Evolutionary conservation across 2,113 vertebrate species (phyloP), one percentile per base, ranked within the genome.

Genomic region (Ailurus styani): DNA sequence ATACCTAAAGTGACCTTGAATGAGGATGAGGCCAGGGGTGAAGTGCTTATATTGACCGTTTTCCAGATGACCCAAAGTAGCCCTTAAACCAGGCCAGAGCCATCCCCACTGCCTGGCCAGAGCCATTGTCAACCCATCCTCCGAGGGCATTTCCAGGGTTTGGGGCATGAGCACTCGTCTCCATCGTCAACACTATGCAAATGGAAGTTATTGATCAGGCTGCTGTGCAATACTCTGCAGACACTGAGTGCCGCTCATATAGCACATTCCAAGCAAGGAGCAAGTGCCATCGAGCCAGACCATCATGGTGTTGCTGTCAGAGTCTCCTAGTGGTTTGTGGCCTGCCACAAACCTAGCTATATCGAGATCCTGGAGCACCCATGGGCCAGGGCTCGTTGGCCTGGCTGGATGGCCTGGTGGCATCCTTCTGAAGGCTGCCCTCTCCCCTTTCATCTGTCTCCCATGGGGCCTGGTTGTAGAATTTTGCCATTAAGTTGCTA

Each of bases 1-100:
- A 54, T 7, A 92, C 70, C 84, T 85, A 72, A 98, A 98, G 97
- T 98, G 97, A 95, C 96, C 97, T 97, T 98, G 84, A 87, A 90
- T 77, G 21, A 81, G 42, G 45, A 57, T 85, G 79, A 83, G 77
- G 42, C 81, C 77, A 70, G 21, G 25, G 7, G 11, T 89, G 11
- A n/a, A 14, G 20, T 91, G 15, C 25, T 7, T 72, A 27, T 88
- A 20, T 68, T 64, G 78, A 62, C 73, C 14, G 15, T 78, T 93
- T 87, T 64, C 78, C 34, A 75, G 37, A n/a, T 84, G 23, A 72
- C 64, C 75, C 25, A 87, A 10, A 55, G 79, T 75, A 62, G 40
- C 60, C 57, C 17, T 87, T 47, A 47, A 42, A 77, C 14, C 14
- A 50, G 75, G 47, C 29, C 70, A 62, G 79, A 47, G 82, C 82